These are phyloP conservation scores for Lutraria lutraria DNA, from an alignment of 2,888 invertebrate genomes.

Conservation along the genomic window DNA sequence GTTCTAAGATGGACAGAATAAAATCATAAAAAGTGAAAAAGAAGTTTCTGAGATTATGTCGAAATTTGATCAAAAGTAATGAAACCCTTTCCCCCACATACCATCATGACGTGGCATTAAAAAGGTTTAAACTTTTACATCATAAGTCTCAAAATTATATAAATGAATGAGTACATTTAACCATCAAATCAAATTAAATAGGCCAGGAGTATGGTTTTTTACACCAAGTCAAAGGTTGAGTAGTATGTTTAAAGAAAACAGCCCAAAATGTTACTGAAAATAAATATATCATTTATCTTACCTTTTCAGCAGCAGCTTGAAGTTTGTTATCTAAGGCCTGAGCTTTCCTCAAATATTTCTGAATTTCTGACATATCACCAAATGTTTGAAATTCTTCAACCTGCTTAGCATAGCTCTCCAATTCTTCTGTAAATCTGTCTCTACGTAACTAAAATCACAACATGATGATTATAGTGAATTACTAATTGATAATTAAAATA, in stretches of 20 bases:
- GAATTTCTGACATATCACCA: slow-evolving; percentile 94
- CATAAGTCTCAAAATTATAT: too few relatives aligned
- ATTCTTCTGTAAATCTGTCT: slow-evolving; percentile 93
- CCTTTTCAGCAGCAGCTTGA: slow-evolving; percentile 90
- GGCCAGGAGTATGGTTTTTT: too few relatives aligned
- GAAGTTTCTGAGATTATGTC: background rate
- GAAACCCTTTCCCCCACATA: background rate
- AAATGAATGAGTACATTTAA: too few relatives aligned
- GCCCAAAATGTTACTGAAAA: too few relatives aligned
- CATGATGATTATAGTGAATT: too few relatives aligned
- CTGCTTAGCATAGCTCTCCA: slow-evolving; percentile 93
- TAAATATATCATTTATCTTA: slow-evolving; percentile 44
- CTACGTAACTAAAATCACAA: slow-evolving; percentile 89
- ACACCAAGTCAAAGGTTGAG: too few relatives aligned
- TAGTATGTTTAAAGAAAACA: too few relatives aligned
- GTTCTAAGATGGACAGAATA: too few relatives aligned
- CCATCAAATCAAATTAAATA: too few relatives aligned
- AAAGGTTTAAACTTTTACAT: too few relatives aligned
- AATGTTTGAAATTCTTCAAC: slow-evolving; percentile 95
- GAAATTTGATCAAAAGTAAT: background rate
- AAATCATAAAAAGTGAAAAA: background rate
- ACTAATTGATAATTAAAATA: too few relatives aligned
- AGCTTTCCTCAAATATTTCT: slow-evolving; percentile 94
- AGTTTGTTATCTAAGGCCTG: slow-evolving; percentile 92
- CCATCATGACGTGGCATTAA: background rate